Evolutionary conservation across 2,888 invertebrate species (phyloP), one percentile per base, ranked within the genome.

Genomic region (Leucoptera coffeella): DNA sequence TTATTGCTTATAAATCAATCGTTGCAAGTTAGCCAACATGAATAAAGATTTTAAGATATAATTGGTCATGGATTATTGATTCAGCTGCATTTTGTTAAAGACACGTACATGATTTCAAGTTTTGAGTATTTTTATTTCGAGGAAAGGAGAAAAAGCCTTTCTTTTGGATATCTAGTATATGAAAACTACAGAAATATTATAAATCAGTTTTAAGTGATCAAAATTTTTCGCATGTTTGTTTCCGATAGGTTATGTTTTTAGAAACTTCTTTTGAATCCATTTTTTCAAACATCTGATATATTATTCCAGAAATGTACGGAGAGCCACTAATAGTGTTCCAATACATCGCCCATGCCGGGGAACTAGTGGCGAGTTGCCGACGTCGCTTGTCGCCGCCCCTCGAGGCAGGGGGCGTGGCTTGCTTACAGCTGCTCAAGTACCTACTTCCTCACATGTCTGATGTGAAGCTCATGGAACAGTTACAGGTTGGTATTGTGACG

Each of bases 321-420:
- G 90, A 91, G 45, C 87, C 90, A 43, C 76, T 93, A 32, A 84
- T 93, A 42, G 72, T 92, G 35, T 69, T 87, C 38, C 94, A 94
- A 55, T 94, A 93, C 57, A 67, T 94, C 34, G 90, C 92, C 0
- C 91, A 92, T 47, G 85, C 90, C 65, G 82, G 84, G 15, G 93
- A 93, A 47, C 51, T 93, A 32, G 80, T 91, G 25, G 80, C 83
- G 2, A 75, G 88, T 10, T 89, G 89, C 38, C 81, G 85, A 32
- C 78, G 83, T 32, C 80, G 88, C 34, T 60, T 95, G 35, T 91
- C 91, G 0, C 62, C 78, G 3, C 87, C 86, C 44, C 69, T 93
- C 25, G 96, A 96, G 69, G 89, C 89, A 11, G 92, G 90, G 3
- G 73, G 92, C 4, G 82, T 93, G 20, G 90, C 91, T 1, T 85